Base-by-base conservation (phyloP, 2,797 vertebrate species). In the Cirrhinus molitorella region DNA sequence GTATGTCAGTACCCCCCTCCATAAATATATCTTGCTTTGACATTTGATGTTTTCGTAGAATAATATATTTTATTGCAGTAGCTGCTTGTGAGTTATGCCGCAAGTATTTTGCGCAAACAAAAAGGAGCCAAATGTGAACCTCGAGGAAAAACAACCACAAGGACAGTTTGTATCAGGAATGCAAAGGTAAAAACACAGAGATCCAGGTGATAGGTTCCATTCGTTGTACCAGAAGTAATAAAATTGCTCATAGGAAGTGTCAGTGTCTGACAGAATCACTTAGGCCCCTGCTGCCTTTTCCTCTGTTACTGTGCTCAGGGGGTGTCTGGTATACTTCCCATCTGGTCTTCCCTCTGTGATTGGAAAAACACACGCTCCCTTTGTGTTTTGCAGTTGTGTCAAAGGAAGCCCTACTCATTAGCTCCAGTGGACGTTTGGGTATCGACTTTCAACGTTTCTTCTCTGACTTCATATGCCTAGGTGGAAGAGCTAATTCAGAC, bases 171-270 rank as follows among this genome's bases (percentile, higher is more conserved):
- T 77, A 81, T 83, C 28, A 73, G 65, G 71, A 81, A 79, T 59
- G 74, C 66, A 77, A 59, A 84, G 66, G 55, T 72, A 84, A 85
- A 88, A 87, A 80, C 53, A 21, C 68, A 85, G n/a, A 74, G 74
- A 28, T 81, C 57, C 72, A 73, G 77, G 78, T 59, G 80, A 57
- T 55, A 47, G 72, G 76, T 79, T 87, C 73, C 78, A 84, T 68
- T 80, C 25, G 53, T 83, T 70, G 87, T 86, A 89, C 83, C 85
- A 89, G 86, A 84, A 87, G 86, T 82, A 90, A 89, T 89, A 88
- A 87, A 89, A 83, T 65, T 28, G 49, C 85, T 88, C 84, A 87
- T 88, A 89, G 89, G 88, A 90, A 84, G 88, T 87, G 85, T 86
- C 85, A 80, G 87, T 83, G 65, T 84, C 86, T 88, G 88, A 86